Evolutionary conservation across 2,113 vertebrate species (phyloP), one percentile per base, ranked within the genome.

Genomic region (Caracal caracal): DNA sequence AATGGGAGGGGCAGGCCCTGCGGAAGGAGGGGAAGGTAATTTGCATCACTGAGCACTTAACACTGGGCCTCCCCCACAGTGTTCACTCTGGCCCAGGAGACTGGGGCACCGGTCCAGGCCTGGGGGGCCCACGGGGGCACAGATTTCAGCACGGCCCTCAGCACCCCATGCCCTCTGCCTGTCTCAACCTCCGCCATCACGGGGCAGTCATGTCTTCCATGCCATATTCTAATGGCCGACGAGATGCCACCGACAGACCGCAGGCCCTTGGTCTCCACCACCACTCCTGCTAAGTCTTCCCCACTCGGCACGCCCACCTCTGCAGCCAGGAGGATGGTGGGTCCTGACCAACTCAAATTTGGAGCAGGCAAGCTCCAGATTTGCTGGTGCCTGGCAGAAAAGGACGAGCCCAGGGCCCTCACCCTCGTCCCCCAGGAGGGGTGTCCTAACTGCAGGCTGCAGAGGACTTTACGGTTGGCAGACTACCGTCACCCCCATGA

Each of bases 41-140:
- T 3, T 9, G 26, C n/a, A n/a, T 16, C 24, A 22, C 75, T 19
- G 76, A 51, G 53, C 12, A 22, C 17, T 9, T 15, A 20, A 80
- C 61, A 53, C 20, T 0, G 1, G 11, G 71, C 70, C 10, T 71
- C 70, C 35, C 37, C 37, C 63, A 1, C 63, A 11, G 8, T 20
- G 10, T 16, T 35, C 20, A n/a, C 37, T 15, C 26, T 76, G 47
- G 28, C 11, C 47, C 47, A 37, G 43, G n/a, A 73, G 22, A 11
- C 22, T 12, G 13, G 0, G 0, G 35, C 4, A 12, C 9, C 1
- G 9, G 1, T 28, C 26, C 37, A 20, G 6, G 6, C 26, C 40
- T 1, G 1, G 65, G 51, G 28, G 10, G 7, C 16, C 8, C 40
- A 10, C 33, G 6, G 35, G 35, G 30, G 3, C 15, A 10, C 4